Percentiles rank a stretch among this genome's conserved stretches.
These are phyloP conservation scores for Beaufortia kweichowensis DNA, from an alignment of 2,113 vertebrate species.

Conservation along the genomic window DNA sequence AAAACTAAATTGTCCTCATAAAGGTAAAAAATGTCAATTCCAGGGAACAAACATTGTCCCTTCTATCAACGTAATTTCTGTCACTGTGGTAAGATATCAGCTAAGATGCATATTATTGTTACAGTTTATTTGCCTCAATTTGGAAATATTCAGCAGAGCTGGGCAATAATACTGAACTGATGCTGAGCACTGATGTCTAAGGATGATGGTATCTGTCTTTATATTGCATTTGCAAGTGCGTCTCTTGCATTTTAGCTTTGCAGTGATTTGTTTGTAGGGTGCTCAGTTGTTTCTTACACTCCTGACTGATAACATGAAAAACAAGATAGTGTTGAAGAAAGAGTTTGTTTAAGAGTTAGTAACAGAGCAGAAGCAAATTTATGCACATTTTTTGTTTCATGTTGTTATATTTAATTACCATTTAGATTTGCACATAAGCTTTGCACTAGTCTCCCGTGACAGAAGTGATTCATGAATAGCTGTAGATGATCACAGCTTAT, in stretches of 20 bases:
- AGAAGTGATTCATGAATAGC: not conserved
- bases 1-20: too few species aligned
- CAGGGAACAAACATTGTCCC: too few species aligned
- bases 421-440: not conserved
- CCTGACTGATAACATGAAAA: not conserved
- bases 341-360: not conserved
- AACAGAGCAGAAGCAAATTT: not conserved
- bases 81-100: not conserved
- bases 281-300: not conserved
- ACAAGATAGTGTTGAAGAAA: not conserved
- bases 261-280: not conserved
- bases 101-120: not conserved
- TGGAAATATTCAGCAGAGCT: not conserved
- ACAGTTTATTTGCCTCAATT: not conserved
- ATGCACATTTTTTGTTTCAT: not conserved
- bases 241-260: not conserved
- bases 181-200: not conserved
- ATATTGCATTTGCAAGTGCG: slow-evolving; percentile 41
- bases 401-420: not conserved
- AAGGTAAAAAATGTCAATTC: too few species aligned
- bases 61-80: too few species aligned
- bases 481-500: not conserved
- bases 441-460: not conserved
- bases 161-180: not conserved
- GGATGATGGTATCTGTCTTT: not conserved